These are phyloP conservation scores for Sinocyclocheilus anophthalmus DNA, from an alignment of 2,113 vertebrate genomes.

Conservation along the genomic window DNA sequence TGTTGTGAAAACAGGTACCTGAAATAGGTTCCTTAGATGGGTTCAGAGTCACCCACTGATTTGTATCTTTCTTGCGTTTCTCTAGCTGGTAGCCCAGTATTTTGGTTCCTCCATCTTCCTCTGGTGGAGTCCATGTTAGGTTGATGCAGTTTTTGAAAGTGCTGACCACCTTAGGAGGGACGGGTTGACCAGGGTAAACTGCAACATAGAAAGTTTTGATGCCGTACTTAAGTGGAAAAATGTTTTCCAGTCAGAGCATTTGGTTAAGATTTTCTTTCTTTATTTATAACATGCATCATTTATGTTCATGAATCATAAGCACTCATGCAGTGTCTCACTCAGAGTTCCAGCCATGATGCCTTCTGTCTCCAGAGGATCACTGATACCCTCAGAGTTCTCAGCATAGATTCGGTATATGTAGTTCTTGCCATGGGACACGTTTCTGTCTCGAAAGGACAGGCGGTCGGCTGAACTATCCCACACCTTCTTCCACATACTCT, in stretches of 20 bases:
- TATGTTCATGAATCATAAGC: not conserved
- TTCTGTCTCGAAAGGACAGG: constrained; percentile 74
- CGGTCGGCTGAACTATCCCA: constrained; percentile 71
- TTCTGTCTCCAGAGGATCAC: constrained; percentile 78
- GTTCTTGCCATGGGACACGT: constrained; percentile 78
- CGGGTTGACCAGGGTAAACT: constrained; percentile 80
- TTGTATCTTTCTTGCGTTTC: constrained; percentile 82
- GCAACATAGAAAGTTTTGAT: constrained; percentile 9
- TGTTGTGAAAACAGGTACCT: constrained; percentile 65
- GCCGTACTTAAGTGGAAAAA: not conserved
- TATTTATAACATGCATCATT: not conserved
- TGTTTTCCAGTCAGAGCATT: not conserved
- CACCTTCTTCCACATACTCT: constrained; percentile 77
- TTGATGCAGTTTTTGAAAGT: constrained; percentile 77
- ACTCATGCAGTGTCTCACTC: constrained; percentile 71
- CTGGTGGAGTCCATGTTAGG: constrained; percentile 79
- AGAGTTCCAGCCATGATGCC: constrained; percentile 78
- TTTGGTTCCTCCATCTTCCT: constrained; percentile 68
- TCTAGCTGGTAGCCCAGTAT: constrained; percentile 84
- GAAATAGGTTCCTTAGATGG: constrained; percentile 68
- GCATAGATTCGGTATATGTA: constrained; percentile 84
- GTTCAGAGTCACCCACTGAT: constrained; percentile 77
- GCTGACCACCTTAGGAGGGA: constrained; percentile 75
- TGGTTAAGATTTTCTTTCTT: not conserved
- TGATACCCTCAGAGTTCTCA: constrained; percentile 76